Evolutionary conservation across 2,797 vertebrate species (phyloP).

Genomic region (Rallus crepitans): DNA sequence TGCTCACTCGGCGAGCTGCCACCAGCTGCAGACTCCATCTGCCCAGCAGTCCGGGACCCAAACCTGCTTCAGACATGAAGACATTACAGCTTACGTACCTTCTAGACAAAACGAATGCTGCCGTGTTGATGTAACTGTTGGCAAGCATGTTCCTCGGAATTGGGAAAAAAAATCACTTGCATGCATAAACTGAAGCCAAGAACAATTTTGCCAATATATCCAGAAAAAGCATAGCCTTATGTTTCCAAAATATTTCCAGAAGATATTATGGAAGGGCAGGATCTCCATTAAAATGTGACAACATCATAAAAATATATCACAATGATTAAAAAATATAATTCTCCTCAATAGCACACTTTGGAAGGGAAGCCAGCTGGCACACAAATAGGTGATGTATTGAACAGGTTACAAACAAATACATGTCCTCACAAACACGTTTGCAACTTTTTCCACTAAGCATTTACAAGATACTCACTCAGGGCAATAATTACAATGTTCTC

Average conservation of each 20-base stretch:
- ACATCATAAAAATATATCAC: conserved; percentile 3
- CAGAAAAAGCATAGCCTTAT: neutral
- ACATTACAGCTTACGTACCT: neutral
- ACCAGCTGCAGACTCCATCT: neutral
- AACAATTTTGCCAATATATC: neutral
- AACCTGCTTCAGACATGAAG: neutral
- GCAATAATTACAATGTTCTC: conserved; percentile 13
- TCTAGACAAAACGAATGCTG: conserved; percentile 26
- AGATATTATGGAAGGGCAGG: neutral
- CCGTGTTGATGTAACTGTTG: conserved; percentile 24
- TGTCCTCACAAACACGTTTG: neutral
- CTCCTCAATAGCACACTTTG: neutral
- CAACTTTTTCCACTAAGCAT: conserved; percentile 22
- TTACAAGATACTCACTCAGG: conserved; percentile 37
- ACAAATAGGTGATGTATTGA: neutral
- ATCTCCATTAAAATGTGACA: neutral
- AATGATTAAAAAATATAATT: neutral
- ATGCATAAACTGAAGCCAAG: conserved; percentile 28
- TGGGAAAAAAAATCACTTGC: neutral
- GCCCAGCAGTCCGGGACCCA: neutral
- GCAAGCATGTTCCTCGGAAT: conserved; percentile 4
- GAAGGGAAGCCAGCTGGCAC: conserved; percentile 38
- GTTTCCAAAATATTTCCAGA: neutral
- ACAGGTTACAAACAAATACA: conserved; percentile 54
- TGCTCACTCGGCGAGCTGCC: fast-evolving